Evolutionary conservation across 1,140 invertebrate genomes (phyloP), one percentile per base, ranked within the genome.

Genomic region (Brachionus paranguensis): DNA sequence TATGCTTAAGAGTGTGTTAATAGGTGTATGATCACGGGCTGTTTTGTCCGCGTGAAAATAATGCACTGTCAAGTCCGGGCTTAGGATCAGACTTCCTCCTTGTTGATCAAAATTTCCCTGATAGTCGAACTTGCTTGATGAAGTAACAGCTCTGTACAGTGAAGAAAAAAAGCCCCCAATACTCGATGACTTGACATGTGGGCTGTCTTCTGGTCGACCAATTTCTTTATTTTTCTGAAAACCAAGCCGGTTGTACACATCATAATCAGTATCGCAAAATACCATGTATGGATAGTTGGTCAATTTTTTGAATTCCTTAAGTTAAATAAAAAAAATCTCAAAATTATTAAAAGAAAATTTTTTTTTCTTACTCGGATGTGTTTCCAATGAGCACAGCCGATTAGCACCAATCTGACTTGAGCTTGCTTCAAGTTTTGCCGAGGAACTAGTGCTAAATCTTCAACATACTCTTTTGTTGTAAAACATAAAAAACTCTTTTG

Each of bases 381-480:
- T 47, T 81, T 81, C 78, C 78, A 81, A 37, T 81, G 78, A 14
- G 78, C 78, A 37, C 78, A 81, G 10, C 78, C 78, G 33, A 81
- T 81, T 6, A 81, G 29, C 11, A 81, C 78, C n/a, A 81, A n/a
- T 11, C 78, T 33, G 27, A 81, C 53, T 64, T 81, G 78, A 64
- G 17, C n/a, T 45, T 81, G 50, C 41, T 81, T 81, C 2, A 81
- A 24, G 17, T 45, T 81, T 45, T 81, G 53, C 17, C 78, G n/a
- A 20, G 50, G 78, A 1, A 81, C 41, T 8, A 81, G 12, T 24
- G 78, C 78, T n/a, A 81, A 47, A 47, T 81, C 78, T 37, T 81
- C 78, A 17, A 81, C 20, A 47, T 81, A 81, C 20, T 81, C 78
- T 81, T 81, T 81, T 14, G 37, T 41, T 24, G 78, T 81, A 14